Evolutionary conservation across 2,888 invertebrate species (phyloP), one percentile per base, ranked within the genome.

Genomic region (Macaria liturata): DNA sequence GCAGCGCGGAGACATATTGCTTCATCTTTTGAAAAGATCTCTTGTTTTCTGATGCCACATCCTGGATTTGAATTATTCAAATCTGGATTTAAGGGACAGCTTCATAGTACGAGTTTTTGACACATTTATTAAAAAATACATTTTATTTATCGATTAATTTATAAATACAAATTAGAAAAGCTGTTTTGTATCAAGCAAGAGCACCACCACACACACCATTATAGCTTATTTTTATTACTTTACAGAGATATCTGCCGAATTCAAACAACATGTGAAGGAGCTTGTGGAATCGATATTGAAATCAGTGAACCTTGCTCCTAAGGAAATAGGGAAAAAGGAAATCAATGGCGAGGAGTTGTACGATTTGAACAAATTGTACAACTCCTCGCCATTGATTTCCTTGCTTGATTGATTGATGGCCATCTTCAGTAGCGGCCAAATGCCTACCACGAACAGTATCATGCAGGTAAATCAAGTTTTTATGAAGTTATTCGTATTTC

Each of bases 21-120:
- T 98, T 42, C 43, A 31, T 49, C 98, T 83, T 98, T 98, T 85
- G 94, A 95, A 46, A 95, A 96, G 74, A 97, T 98, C 64, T 95
- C 95, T 34, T 98, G 98, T 79, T 98, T 96, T 83, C 89, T 98
- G 55, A 95, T 98, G 96, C 98, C 98, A 5, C 98, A 98, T 93
- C 98, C 98, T 0, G 98, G 98, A 30, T 93, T 98, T 20, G 98
- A 98, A 20, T 20, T 20, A 2, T 20, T 20, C 20, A 2, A 20
- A 20, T 2, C 20, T 20, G 20, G 20, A 20, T 20, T 20, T 20
- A 20, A 20, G 20, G 20, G 20, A 20, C 20, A 20, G 20, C 20
- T 20, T 20, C 20, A 20, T 20, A 2, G 20, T 20, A 20, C 20
- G 20, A 20, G 20, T 20, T 20, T 20, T 20, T 20, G 20, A 20